Base-by-base conservation (phyloP, 2,797 vertebrate genomes). In the Spatula clypeata region DNA sequence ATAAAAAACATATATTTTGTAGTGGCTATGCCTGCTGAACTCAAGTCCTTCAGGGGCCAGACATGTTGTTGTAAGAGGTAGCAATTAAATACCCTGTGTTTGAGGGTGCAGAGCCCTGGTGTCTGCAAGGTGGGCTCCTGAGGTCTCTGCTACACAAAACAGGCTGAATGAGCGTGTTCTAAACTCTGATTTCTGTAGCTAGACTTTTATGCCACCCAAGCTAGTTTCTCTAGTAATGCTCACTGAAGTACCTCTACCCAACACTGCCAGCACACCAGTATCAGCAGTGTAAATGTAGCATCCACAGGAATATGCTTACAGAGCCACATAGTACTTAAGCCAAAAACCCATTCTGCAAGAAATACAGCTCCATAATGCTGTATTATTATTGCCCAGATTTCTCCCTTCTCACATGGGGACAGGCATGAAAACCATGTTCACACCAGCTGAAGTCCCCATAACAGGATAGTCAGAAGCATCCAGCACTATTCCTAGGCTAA, bases 381-480 rank as follows among this genome's bases (percentile, higher is more conserved):
- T 81, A 57, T 45, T 79, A 55, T 3, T 3, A 82, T 8, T 53
- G 26, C 38, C 14, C 70, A 73, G 62, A 74, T 91, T 3, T 2
- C 32, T 91, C 53, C 31, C 24, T 60, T 83, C 36, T 93, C 45
- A 54, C 88, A 67, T 0, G 55, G 38, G 64, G 49, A n/a, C 24
- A 55, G 20, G 58, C 53, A 23, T 8, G n/a, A 79, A 15, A 74
- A 60, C 7, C 0, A 0, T 55, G 19, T 51, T 83, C 34, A 21
- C 27, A 54, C 4, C 19, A 65, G 32, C 57, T 65, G 27, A 79
- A 8, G 29, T 29, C 24, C 13, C 9, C 65, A 15, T 42, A 61
- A 27, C 7, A 70, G 11, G 29, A 51, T 23, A 70, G 18, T 9
- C n/a, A 65, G 32, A 49, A n/a, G 17, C 0, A 0, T 9, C 34